phyloP scores from a whole-genome alignment of 2,888 invertebrate species.

The Nymphalis polychloros region DNA sequence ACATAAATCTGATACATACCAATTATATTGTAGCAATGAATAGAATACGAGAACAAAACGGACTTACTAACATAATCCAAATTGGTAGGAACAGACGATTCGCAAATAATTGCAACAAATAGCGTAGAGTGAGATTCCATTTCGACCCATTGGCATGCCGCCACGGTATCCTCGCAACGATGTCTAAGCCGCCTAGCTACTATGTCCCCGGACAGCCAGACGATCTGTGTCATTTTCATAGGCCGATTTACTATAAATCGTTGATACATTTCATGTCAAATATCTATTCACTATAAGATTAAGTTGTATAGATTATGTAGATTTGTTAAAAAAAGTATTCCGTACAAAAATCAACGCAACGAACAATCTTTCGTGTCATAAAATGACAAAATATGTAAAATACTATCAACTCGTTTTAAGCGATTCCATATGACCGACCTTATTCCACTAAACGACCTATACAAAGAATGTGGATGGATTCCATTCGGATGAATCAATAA shows the following conservation, averaged over 20 bases:
- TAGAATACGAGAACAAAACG: background rate
- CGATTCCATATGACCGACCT: constrained; percentile 19
- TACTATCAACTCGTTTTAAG: constrained; percentile 11
- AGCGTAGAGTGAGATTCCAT: constrained; percentile 30
- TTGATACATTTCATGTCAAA: constrained; percentile 25
- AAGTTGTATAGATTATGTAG: no score
- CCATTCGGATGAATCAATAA: constrained; percentile 37
- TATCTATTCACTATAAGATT: background rate
- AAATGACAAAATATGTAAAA: constrained; percentile 1
- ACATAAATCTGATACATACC: background rate
- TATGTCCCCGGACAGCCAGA: constrained; percentile 37
- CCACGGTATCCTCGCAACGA: constrained; percentile 35
- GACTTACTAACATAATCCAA: constrained; percentile 14
- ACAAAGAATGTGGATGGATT: constrained; percentile 32
- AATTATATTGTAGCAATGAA: background rate
- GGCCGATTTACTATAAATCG: constrained; percentile 29
- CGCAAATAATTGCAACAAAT: constrained; percentile 29
- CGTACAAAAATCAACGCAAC: no score
- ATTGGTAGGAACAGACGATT: constrained; percentile 20
- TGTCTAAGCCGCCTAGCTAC: constrained; percentile 34
- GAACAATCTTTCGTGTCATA: background rate
- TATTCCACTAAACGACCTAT: constrained; percentile 28
- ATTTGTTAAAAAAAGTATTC: no score
- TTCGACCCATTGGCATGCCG: constrained; percentile 38
- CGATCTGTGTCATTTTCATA: constrained; percentile 34